These are phyloP conservation scores for Psittacus erithacus DNA, from an alignment of 2,113 vertebrate species.

Conservation along the genomic window DNA sequence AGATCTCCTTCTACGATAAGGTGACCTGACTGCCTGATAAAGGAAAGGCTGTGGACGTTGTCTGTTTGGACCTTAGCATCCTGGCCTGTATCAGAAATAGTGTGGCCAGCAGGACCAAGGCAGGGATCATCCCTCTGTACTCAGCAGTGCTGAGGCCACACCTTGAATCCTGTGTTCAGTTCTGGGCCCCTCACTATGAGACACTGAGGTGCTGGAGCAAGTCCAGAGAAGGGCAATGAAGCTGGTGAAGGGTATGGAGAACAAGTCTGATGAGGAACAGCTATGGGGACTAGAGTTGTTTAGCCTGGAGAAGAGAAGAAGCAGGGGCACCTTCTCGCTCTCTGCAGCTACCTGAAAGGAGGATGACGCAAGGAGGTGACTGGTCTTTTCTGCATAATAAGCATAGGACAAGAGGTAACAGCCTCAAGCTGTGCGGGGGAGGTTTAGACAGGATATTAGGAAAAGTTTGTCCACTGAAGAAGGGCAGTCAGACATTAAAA, in stretches of 20 bases:
- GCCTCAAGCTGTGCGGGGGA: background rate
- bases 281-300: background rate
- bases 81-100: background rate
- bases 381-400: background rate
- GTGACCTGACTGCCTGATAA: background rate
- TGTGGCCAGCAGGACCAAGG: background rate
- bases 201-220: background rate
- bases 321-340: background rate
- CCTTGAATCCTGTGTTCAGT: background rate
- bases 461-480: background rate
- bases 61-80: background rate
- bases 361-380: background rate
- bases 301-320: background rate
- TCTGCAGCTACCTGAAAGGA: background rate
- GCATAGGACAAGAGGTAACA: background rate
- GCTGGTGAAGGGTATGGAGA: background rate
- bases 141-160: background rate
- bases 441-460: background rate
- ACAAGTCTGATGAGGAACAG: background rate
- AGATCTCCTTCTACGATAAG: background rate
- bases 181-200: background rate
- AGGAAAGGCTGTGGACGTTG: background rate
- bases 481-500: background rate
- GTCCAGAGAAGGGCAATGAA: background rate
- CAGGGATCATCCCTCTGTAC: background rate